phyloP scores from a whole-genome alignment of 2,113 vertebrate species.

The Muscicapa adusta region DNA sequence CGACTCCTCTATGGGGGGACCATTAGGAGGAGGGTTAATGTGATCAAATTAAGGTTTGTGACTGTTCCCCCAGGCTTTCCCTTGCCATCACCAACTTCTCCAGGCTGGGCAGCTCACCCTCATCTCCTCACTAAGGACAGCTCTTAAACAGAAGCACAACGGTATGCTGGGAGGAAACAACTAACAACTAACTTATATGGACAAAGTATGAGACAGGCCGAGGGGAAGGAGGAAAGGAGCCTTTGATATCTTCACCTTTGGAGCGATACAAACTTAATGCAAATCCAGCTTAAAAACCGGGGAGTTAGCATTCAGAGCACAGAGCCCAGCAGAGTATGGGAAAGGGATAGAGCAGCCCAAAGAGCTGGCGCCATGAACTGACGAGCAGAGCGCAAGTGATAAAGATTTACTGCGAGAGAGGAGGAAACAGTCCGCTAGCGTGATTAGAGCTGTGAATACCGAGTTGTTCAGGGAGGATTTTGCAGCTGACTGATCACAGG shows the following conservation, averaged over 20 bases:
- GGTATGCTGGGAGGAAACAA: not conserved
- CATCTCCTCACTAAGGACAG: not conserved
- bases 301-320: constrained; percentile 68
- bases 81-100: constrained; percentile 5
- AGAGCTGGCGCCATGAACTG: constrained; percentile 77
- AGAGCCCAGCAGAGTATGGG: constrained; percentile 23
- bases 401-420: constrained; percentile 81
- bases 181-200: constrained; percentile 5
- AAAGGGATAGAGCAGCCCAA: constrained; percentile 66
- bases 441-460: constrained; percentile 78
- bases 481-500: constrained; percentile 82
- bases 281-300: not conserved
- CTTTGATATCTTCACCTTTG: not conserved
- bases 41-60: constrained; percentile 9
- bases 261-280: not conserved
- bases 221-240: not conserved
- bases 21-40: constrained; percentile 2
- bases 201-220: not conserved
- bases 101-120: constrained; percentile 9
- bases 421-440: constrained; percentile 76
- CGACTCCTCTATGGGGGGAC: not conserved
- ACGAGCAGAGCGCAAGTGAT: constrained; percentile 75
- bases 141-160: not conserved
- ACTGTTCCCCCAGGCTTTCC: constrained; percentile 33
- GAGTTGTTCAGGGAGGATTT: constrained; percentile 76